Base-by-base conservation (phyloP, 2,888 invertebrate genomes). In the Tipula unca region DNA sequence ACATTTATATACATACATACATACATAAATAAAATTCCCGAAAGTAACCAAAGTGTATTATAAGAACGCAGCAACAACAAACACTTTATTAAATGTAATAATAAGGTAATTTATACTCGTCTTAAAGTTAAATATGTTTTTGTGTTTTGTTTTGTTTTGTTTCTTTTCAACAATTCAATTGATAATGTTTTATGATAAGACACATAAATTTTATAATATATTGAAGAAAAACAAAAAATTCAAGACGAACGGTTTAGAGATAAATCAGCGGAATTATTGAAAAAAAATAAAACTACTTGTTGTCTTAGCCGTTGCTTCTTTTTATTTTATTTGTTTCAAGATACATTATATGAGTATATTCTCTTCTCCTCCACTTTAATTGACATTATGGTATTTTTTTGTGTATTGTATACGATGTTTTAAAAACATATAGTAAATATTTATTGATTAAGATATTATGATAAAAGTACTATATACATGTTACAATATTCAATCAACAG, bases 251-350 rank as follows among this genome's bases (percentile, higher is more conserved):
- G 69, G 69, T 69, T 69, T 25, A 69, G 69, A 69, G 69, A 69
- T 69, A 69, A 69, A 69, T 69, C 69, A 69, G 69, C 69, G 69
- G 69, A 69, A 69, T 69, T 69, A 69, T 69, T 69, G 69, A 69
- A 69, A 25, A 69, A 69, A 25, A 69, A 25, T 25, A 69, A 69
- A 69, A 69, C 69, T 69, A 69, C 69, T 69, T 69, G 69, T 69
- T 69, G 69, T 69, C 13, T 13, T 69, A 69, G 69, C 69, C 20
- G 25, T 69, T 69, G 69, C 69, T 69, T 69, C 48, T 48, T 48
- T 6, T 39, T 39, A 39, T 39, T 39, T 39, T 39, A 10, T 1
- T 39, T 39, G n/a, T n/a, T n/a, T n/a, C n/a, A 32, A 32, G 32
- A 32, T 32, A 32, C 6, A 32, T 48, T 48, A 17, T n/a, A n/a